phyloP scores from a whole-genome alignment of 2,797 vertebrate genomes.

The Dendrocincla tyrannina region DNA sequence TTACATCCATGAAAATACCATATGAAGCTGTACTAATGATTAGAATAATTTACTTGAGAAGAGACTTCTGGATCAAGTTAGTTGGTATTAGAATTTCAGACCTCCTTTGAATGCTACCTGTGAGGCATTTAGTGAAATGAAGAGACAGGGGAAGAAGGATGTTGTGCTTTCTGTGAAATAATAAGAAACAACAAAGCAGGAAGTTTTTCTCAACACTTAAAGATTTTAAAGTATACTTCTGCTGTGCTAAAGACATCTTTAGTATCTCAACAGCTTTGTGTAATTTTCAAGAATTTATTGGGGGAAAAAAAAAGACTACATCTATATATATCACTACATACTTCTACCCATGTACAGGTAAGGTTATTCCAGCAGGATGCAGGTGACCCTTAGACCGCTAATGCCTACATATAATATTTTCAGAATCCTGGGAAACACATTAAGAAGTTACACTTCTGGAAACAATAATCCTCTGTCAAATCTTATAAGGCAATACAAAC shows the following conservation, averaged over 20 bases:
- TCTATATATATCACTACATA: background rate
- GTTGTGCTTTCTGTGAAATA: constrained; percentile 26
- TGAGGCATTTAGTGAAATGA: constrained; percentile 35
- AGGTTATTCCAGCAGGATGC: constrained; percentile 24
- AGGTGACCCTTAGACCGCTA: constrained; percentile 23
- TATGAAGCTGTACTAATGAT: background rate
- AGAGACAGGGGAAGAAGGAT: background rate
- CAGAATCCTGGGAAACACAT: constrained; percentile 66
- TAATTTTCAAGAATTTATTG: background rate
- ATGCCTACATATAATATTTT: constrained; percentile 33
- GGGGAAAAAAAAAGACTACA: background rate
- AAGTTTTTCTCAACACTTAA: constrained; percentile 1
- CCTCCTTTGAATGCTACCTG: constrained; percentile 25
- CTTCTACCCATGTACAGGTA: background rate
- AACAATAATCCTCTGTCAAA: constrained; percentile 63
- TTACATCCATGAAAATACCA: constrained; percentile 4
- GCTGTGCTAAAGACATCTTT: background rate
- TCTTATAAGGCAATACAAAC: constrained; percentile 62
- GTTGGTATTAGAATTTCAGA: background rate
- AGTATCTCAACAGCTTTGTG: background rate
- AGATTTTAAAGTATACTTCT: background rate
- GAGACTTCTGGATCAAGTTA: background rate
- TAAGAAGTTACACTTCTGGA: constrained; percentile 59
- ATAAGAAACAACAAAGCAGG: constrained; percentile 5
- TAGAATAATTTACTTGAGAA: background rate